Conservation (phyloP, 2,113 vertebrate genomes). For the Halcyon senegalensis region DNA sequence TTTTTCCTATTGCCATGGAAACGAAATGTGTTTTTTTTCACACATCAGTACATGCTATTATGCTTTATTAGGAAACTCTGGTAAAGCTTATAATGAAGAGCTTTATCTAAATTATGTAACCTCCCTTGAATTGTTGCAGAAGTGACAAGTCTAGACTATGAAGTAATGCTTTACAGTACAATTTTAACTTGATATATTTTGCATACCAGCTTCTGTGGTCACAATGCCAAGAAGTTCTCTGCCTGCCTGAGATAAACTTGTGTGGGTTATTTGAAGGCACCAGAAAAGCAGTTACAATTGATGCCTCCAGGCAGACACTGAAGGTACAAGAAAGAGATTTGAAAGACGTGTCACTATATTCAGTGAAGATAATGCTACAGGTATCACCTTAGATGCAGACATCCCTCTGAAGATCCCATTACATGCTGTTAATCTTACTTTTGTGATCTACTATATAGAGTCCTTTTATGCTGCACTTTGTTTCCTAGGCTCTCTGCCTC, state of each 20-base stretch:
- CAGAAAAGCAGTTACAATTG: neutral
- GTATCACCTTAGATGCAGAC: neutral
- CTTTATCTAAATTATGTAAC: neutral
- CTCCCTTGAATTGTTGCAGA: neutral
- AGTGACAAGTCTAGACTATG: neutral
- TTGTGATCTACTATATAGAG: neutral
- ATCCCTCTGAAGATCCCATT: neutral
- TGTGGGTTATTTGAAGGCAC: neutral
- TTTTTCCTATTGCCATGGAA: slow-evolving; percentile 37
- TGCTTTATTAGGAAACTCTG: slow-evolving; percentile 32
- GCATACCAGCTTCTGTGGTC: neutral
- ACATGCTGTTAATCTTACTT: neutral
- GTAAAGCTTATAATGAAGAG: neutral
- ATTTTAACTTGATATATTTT: slow-evolving; percentile 1
- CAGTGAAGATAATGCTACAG: neutral
- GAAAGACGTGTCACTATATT: neutral
- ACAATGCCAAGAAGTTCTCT: neutral
- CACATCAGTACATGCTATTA: neutral
- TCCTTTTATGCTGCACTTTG: neutral
- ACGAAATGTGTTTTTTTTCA: neutral
- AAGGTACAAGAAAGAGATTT: neutral
- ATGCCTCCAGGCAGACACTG: neutral
- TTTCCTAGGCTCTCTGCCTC: neutral
- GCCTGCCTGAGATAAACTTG: neutral
- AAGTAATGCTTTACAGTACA: neutral